Evolutionary conservation across 2,888 invertebrate genomes (phyloP).

Genomic region (Brenthis hecate): DNA sequence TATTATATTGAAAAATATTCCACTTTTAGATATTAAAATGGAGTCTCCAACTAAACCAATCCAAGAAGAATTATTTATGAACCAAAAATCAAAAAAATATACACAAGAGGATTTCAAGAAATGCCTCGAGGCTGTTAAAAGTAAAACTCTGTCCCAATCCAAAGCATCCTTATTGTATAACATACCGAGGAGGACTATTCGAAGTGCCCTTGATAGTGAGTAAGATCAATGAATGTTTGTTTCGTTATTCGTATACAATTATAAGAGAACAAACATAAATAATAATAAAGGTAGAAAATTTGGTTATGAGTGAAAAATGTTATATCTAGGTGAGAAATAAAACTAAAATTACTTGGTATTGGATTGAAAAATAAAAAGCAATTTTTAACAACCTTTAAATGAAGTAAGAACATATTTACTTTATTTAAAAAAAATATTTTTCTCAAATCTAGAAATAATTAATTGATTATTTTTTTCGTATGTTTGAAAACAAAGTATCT

Average conservation of each 20-base stretch:
- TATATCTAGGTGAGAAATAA: too few species aligned
- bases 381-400: too few species aligned
- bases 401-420: too few species aligned
- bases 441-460: too few species aligned
- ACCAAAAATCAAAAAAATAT: conserved; percentile 50
- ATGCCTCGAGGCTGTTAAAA: conserved; percentile 47
- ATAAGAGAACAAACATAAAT: too few species aligned
- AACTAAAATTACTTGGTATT: too few species aligned
- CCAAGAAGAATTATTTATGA: conserved; percentile 35
- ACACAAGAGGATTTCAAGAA: conserved; percentile 45
- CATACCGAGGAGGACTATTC: conserved; percentile 52
- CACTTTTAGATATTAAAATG: conserved; percentile 9
- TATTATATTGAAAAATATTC: too few species aligned
- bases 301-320: too few species aligned
- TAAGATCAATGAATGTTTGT: background rate
- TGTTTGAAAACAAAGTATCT: too few species aligned
- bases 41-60: background rate
- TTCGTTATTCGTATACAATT: background rate
- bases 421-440: too few species aligned
- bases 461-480: too few species aligned
- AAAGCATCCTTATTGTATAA: conserved; percentile 48
- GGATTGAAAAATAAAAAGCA: too few species aligned
- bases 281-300: background rate
- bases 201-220: conserved; percentile 34
- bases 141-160: conserved; percentile 35